Conservation (phyloP, 2,113 vertebrate genomes). For the Turnix velox region DNA sequence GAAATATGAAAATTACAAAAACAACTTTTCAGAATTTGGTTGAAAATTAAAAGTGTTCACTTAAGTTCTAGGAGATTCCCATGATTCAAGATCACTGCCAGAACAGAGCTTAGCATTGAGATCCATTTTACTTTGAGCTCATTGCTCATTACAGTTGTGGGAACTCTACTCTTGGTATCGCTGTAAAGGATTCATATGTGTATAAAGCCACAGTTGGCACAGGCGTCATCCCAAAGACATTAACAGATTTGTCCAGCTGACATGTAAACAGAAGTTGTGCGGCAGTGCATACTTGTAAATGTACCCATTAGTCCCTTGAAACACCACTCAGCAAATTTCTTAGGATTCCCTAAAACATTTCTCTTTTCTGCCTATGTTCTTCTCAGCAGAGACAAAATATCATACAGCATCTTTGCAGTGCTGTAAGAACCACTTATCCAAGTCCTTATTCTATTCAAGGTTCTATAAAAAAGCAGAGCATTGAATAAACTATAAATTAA, state of each 20-base stretch:
- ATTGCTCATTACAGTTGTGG: not conserved
- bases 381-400: not conserved
- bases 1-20: not conserved
- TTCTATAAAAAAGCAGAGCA: not conserved
- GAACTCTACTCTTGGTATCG: not conserved
- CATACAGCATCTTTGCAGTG: not conserved
- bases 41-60: not conserved
- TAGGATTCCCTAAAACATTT: not conserved
- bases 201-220: not conserved
- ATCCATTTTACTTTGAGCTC: not conserved
- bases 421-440: not conserved
- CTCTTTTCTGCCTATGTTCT: not conserved
- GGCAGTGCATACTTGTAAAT: not conserved
- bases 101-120: not conserved
- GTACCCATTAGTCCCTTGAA: not conserved
- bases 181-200: not conserved
- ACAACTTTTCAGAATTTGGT: not conserved
- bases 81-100: not conserved
- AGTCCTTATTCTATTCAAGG: not conserved
- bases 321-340: not conserved
- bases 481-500: not conserved
- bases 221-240: not conserved
- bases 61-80: not conserved
- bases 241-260: not conserved
- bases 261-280: not conserved